phyloP scores from a whole-genome alignment of 35 echinoderm and acorn worm genomes.

The Ptychodera flava region DNA sequence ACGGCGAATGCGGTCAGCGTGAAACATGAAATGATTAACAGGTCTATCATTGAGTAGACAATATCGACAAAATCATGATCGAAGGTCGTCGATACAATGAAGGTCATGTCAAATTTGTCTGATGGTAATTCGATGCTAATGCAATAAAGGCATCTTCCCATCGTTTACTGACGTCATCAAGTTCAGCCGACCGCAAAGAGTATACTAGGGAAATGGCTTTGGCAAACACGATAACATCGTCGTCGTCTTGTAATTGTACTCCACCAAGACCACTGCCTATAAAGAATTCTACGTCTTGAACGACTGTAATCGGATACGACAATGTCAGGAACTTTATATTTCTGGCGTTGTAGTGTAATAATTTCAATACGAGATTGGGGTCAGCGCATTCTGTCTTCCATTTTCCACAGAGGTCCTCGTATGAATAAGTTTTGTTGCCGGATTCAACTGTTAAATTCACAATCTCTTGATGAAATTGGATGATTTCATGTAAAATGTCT shows the following conservation, averaged over 20 bases:
- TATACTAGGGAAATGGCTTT: constrained; percentile 51
- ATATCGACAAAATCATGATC: constrained; percentile 51
- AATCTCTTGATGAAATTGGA: constrained; percentile 19
- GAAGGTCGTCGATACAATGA: constrained; percentile 48
- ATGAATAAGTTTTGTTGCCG: not conserved
- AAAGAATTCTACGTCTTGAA: constrained; percentile 11
- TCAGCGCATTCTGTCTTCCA: constrained; percentile 30
- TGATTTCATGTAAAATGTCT: constrained; percentile 18
- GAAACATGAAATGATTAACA: constrained; percentile 45
- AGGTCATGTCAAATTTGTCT: constrained; percentile 32
- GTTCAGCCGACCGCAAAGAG: constrained; percentile 8
- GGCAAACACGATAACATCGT: constrained; percentile 28
- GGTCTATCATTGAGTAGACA: constrained; percentile 30
- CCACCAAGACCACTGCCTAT: constrained; percentile 42
- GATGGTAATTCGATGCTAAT: not conserved
- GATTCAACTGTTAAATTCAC: not conserved
- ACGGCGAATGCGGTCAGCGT: constrained; percentile 61
- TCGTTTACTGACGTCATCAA: constrained; percentile 6
- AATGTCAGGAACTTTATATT: constrained; percentile 31
- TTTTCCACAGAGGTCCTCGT: constrained; percentile 47
- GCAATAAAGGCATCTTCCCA: constrained; percentile 35
- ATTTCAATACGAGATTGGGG: constrained; percentile 8
- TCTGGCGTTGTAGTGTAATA: not conserved
- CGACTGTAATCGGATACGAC: constrained; percentile 39
- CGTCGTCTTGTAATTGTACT: constrained; percentile 30